A percentile compares a stretch with the other conserved stretches of the same genome.
These are phyloP conservation scores for Phrynocephalus versicolor DNA, from an alignment of 2,113 vertebrate genomes.

Conservation along the genomic window DNA sequence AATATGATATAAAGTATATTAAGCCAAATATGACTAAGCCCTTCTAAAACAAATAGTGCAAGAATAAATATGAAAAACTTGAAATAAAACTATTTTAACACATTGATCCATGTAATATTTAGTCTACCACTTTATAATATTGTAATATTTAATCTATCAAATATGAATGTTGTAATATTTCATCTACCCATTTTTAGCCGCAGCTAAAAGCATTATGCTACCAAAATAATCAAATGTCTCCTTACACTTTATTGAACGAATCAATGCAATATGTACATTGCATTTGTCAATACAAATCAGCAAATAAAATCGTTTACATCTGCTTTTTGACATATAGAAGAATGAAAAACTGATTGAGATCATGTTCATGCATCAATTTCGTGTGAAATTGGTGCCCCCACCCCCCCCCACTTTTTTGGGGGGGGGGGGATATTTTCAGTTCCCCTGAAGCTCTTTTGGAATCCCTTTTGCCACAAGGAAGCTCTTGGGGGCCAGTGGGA, in stretches of 20 bases:
- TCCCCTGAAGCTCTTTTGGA: no score
- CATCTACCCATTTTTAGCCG: no score
- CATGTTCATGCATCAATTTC: no score
- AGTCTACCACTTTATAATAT: background rate
- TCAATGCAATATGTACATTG: background rate
- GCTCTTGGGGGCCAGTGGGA: no score
- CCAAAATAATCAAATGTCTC: background rate
- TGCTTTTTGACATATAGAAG: constrained; percentile 28
- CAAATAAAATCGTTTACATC: constrained; percentile 16
- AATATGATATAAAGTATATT: background rate
- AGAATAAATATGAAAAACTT: no score
- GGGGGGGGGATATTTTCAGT: no score
- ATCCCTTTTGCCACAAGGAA: no score
- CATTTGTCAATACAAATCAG: background rate
- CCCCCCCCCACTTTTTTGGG: no score
- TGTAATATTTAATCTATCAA: no score
- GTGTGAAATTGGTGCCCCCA: no score
- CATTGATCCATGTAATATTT: background rate
- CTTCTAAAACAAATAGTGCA: background rate
- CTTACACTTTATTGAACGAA: background rate
- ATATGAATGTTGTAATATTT: no score
- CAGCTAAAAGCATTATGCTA: background rate
- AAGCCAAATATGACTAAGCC: background rate
- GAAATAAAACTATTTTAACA: background rate
- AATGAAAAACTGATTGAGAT: background rate